phyloP scores from a whole-genome alignment of 2,113 vertebrate species.

The Cryptotis parvus region DNA sequence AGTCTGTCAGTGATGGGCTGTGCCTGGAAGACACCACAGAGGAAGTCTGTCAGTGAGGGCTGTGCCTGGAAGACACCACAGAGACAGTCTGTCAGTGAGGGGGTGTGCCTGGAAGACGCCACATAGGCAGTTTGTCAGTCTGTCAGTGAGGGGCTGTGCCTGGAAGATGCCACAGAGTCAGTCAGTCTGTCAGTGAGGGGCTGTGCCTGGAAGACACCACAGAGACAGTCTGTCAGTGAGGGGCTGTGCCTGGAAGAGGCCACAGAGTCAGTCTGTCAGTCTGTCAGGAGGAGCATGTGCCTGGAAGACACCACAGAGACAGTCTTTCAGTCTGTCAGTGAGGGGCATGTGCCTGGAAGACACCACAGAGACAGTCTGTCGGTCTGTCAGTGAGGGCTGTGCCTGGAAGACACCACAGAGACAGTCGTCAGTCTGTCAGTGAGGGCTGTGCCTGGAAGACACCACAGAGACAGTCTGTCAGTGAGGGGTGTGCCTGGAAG shows the following conservation, averaged over 20 bases:
- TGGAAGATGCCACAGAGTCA: conserved; percentile 66
- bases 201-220: conserved; percentile 78
- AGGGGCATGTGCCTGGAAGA: conserved; percentile 81
- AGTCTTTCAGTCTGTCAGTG: neutral
- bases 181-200: neutral
- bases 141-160: conserved; percentile 65
- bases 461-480: neutral
- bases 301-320: conserved; percentile 75
- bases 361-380: neutral
- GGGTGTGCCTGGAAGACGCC: conserved; percentile 80
- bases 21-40: conserved; percentile 73
- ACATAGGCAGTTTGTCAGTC: neutral
- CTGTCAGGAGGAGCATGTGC: too few relatives aligned
- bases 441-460: conserved; percentile 79
- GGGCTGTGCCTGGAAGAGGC: conserved; percentile 80
- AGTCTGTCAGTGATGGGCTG: conserved; percentile 44
- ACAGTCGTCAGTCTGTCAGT: neutral
- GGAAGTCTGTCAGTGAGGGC: neutral
- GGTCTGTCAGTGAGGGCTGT: neutral
- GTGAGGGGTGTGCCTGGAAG: conserved; percentile 78
- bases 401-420: conserved; percentile 77
- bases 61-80: conserved; percentile 77
- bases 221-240: neutral
- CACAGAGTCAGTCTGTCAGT: neutral
- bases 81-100: neutral